Evolutionary conservation across 2,888 invertebrate species (phyloP).

Genomic region (Crepidodera aurea): DNA sequence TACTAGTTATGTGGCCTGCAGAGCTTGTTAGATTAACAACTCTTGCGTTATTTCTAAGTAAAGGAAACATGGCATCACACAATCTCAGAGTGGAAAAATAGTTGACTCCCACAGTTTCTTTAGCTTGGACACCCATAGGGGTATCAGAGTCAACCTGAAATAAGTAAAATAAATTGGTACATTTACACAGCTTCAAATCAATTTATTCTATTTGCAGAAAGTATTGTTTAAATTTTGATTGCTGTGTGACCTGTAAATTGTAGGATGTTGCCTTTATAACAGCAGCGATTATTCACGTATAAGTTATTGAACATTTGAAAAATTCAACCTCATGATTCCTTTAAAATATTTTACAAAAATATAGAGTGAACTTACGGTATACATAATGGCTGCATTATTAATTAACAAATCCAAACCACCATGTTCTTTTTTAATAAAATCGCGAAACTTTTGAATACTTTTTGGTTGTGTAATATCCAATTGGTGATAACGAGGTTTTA

Average conservation of each 20-base stretch:
- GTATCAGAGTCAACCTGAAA: conserved; percentile 65
- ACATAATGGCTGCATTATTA: conserved; percentile 81
- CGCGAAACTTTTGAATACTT: conserved; percentile 68
- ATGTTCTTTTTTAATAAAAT: conserved; percentile 68
- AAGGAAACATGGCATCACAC: conserved; percentile 75
- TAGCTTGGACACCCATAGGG: conserved; percentile 73
- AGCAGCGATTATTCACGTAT: no score
- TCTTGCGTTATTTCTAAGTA: conserved; percentile 73
- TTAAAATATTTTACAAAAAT: no score
- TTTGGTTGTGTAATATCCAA: conserved; percentile 71
- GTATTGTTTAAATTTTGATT: no score
- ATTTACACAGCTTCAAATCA: no score
- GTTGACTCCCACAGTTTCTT: conserved; percentile 74
- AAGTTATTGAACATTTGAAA: no score
- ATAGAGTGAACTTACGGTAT: conserved; percentile 58
- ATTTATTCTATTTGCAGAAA: no score
- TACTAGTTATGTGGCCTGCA: conserved; percentile 69
- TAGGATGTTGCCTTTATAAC: no score
- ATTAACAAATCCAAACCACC: conserved; percentile 76
- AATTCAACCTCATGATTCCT: no score
- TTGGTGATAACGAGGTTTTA: conserved; percentile 70
- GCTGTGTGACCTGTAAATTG: no score
- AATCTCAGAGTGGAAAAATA: conserved; percentile 72
- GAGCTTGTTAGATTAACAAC: conserved; percentile 81
- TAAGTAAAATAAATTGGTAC: neutral